Evolutionary conservation across 2,888 invertebrate genomes (phyloP).

Genomic region (Clostera curtula): DNA sequence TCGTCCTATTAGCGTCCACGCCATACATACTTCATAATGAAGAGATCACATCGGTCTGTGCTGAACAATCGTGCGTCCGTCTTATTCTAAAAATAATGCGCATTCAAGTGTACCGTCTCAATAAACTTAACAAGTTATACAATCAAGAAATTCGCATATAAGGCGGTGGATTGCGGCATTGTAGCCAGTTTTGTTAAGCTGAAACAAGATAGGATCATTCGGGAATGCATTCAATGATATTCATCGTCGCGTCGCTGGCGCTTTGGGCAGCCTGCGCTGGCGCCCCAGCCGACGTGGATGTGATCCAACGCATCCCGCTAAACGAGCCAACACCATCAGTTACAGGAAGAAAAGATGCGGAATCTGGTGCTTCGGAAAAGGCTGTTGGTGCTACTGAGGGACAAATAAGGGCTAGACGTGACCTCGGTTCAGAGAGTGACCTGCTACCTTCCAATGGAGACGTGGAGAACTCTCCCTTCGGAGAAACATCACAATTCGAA

Average conservation of each 20-base stretch:
- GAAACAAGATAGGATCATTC: slow-evolving; percentile 58
- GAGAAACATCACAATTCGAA: slow-evolving; percentile 39
- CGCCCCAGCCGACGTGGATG: slow-evolving; percentile 50
- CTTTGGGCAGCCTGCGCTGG: slow-evolving; percentile 54
- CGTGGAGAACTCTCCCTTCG: slow-evolving; percentile 51
- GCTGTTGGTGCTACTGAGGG: slow-evolving; percentile 49
- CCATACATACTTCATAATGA: slow-evolving; percentile 41
- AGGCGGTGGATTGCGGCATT: slow-evolving; percentile 17
- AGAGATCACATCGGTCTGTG: slow-evolving; percentile 41
- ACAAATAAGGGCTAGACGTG: slow-evolving; percentile 40
- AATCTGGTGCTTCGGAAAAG: slow-evolving; percentile 61
- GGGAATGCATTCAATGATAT: slow-evolving; percentile 61
- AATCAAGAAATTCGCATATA: slow-evolving; percentile 46
- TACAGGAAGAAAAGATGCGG: slow-evolving; percentile 57
- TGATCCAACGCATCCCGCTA: slow-evolving; percentile 61
- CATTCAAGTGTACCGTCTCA: slow-evolving; percentile 44
- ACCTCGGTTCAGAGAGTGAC: slow-evolving; percentile 53
- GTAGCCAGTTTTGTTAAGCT: slow-evolving; percentile 30
- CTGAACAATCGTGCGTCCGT: slow-evolving; percentile 45
- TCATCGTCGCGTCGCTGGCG: slow-evolving; percentile 61
- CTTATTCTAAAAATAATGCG: slow-evolving; percentile 44
- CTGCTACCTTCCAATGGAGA: slow-evolving; percentile 48
- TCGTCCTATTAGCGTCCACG: slow-evolving; percentile 41
- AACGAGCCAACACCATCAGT: slow-evolving; percentile 63
- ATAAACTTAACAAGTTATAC: slow-evolving; percentile 50